phyloP scores from a whole-genome alignment of 2,797 vertebrate species.

The Brachymystax lenok region DNA sequence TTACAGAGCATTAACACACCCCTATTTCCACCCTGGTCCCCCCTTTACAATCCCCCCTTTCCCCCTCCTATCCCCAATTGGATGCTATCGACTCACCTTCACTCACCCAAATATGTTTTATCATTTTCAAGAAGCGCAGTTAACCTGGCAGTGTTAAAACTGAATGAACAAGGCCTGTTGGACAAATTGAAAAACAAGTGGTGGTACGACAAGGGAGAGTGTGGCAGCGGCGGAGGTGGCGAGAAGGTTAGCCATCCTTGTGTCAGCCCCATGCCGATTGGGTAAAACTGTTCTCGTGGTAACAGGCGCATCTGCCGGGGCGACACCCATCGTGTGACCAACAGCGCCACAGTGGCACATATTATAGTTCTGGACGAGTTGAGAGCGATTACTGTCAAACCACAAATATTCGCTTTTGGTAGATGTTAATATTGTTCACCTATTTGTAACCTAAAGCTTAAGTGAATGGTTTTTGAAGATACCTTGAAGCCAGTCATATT shows the following conservation, averaged over 20 bases:
- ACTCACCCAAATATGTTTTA: slow-evolving; percentile 94
- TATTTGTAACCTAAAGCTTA: background rate
- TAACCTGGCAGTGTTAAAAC: slow-evolving; percentile 99
- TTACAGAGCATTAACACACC: slow-evolving; percentile 76
- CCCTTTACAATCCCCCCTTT: slow-evolving; percentile 71
- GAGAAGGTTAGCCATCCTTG: slow-evolving; percentile 96
- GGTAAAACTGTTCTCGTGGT: slow-evolving; percentile 88
- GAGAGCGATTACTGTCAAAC: slow-evolving; percentile 82
- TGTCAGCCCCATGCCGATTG: slow-evolving; percentile 85
- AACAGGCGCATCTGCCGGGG: slow-evolving; percentile 95
- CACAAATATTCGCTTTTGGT: slow-evolving; percentile 79
- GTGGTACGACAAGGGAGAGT: slow-evolving; percentile 99
- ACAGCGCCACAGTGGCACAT: background rate
- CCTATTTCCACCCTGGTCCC: slow-evolving; percentile 82
- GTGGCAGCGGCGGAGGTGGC: slow-evolving; percentile 98
- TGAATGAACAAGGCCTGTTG: slow-evolving; percentile 99
- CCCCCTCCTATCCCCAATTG: slow-evolving; percentile 48
- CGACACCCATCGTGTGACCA: slow-evolving; percentile 33
- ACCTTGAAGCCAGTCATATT: too few relatives aligned
- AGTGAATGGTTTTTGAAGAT: too few relatives aligned
- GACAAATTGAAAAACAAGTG: slow-evolving; percentile 99
- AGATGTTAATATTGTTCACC: slow-evolving; percentile 9
- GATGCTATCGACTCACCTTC: slow-evolving; percentile 86
- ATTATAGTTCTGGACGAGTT: background rate
- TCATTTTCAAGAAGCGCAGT: slow-evolving; percentile 99